phyloP scores from a whole-genome alignment of 2,113 vertebrate genomes.

The Burhinus bistriatus region DNA sequence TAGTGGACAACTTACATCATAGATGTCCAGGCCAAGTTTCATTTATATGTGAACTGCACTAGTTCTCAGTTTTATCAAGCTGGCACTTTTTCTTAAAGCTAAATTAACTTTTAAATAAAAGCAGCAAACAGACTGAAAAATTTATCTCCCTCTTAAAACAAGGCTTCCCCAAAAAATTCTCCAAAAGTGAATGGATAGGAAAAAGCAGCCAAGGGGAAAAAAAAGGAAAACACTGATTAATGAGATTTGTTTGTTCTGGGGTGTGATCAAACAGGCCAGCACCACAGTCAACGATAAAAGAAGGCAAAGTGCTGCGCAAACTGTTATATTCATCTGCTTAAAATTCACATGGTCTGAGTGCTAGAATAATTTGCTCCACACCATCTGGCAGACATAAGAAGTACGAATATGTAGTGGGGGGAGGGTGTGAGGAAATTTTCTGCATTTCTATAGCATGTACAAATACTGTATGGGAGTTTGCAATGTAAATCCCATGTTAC shows the following conservation, averaged over 20 bases:
- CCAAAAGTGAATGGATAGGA: background rate
- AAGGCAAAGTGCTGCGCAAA: background rate
- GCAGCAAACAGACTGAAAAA: background rate
- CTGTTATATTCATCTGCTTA: constrained; percentile 65
- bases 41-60: background rate
- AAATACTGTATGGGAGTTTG: constrained; percentile 30
- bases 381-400: constrained; percentile 71
- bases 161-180: constrained; percentile 22
- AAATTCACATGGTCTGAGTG: constrained; percentile 65
- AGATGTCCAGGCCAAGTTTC: background rate
- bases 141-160: background rate
- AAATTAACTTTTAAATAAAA: constrained; percentile 27
- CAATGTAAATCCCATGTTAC: constrained; percentile 1
- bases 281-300: constrained; percentile 24
- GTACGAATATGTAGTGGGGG: background rate
- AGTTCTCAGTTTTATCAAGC: background rate
- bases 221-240: background rate
- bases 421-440: constrained; percentile 21
- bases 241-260: background rate
- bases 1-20: background rate
- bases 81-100: background rate
- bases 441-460: background rate
- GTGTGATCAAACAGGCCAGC: constrained; percentile 27
- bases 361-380: constrained; percentile 69
- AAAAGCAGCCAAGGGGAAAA: background rate